Evolutionary conservation across 2,888 invertebrate species (phyloP), one percentile per base, ranked within the genome.

Genomic region (Eupithecia subfuscata): DNA sequence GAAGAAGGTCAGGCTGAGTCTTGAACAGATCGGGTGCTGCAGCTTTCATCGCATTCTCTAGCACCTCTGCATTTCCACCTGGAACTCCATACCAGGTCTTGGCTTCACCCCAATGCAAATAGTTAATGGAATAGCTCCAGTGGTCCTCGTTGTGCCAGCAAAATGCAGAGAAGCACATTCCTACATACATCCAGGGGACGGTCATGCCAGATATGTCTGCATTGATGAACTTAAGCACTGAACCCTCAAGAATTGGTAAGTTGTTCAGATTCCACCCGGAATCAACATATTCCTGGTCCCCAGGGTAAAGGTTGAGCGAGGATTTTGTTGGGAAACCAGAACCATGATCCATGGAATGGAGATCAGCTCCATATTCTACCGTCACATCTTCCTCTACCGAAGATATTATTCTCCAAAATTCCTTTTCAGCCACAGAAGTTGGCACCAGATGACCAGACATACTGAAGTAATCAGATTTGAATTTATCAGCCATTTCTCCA

Each of bases 61-160:
- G 95, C 75, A 95, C 86, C 82, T 96, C 96, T 18, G 97, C 97
- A 76, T 95, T 95, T 78, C 93, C 92, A 9, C 97, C 97, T 63
- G 97, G 96, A 25, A 97, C 96, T 65, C 97, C 97, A 93, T 97
- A 97, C 97, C 97, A 97, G 45, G 97, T 97, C 90, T 97, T 97
- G 1, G 97, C 96, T 86, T 97, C 97, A 71, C 97, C 97, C 97
- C 97, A 97, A 88, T 97, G 97, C 84, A 97, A 92, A 87, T 97
- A 97, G 88, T 97, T 97, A 78, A 97, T 97, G 37, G 97, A 97
- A 86, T 97, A 97, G 84, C 97, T 97, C 97, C 97, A 97, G 87
- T 97, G 97, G 87, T 97, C 97, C 90, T 97, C 97, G 89, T 97
- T 97, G 86, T 97, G 97, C 97, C 97, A 97, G 85, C 97, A 97